Percentiles rank a stretch among this genome's conserved stretches.
Conservation (phyloP, 2,113 vertebrate genomes). For the Ifrita kowaldi region DNA sequence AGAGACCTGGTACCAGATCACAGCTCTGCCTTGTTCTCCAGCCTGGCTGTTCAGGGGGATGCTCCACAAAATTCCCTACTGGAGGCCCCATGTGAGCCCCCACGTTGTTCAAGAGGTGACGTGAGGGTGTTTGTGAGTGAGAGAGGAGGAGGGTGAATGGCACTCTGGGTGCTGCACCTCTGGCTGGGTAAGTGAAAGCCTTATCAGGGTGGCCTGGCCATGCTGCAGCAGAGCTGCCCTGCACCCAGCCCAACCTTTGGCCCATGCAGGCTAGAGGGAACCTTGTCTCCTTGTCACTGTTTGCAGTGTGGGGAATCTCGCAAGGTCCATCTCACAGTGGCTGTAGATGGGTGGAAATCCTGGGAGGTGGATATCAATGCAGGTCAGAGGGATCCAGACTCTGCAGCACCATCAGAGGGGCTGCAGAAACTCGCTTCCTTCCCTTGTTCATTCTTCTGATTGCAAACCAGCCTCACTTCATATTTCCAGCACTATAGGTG, state of each 20-base stretch:
- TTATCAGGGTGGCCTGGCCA: neutral
- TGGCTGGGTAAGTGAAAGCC: neutral
- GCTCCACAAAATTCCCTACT: neutral
- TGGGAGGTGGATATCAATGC: neutral
- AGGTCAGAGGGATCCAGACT: neutral
- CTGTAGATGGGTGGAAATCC: neutral
- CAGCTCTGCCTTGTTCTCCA: neutral
- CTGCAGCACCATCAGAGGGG: accelerated
- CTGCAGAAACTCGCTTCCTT: neutral
- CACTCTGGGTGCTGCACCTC: neutral
- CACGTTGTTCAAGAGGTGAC: accelerated
- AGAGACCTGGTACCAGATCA: neutral
- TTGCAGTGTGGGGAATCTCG: neutral
- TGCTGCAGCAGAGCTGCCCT: neutral
- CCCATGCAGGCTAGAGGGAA: neutral
- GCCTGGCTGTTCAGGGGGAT: accelerated
- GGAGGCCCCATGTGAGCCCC: accelerated
- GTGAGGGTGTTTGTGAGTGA: neutral
- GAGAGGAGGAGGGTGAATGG: neutral
- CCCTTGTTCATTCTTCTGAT: neutral
- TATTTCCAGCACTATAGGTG: neutral
- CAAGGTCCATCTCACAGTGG: neutral
- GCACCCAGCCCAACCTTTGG: slow-evolving; percentile 26
- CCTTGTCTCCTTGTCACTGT: neutral
- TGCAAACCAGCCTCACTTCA: neutral